A percentile compares a stretch with the other conserved stretches of the same genome.
Evolutionary conservation across 2,797 vertebrate genomes (phyloP).

Genomic region (Oryzias sinensis): DNA sequence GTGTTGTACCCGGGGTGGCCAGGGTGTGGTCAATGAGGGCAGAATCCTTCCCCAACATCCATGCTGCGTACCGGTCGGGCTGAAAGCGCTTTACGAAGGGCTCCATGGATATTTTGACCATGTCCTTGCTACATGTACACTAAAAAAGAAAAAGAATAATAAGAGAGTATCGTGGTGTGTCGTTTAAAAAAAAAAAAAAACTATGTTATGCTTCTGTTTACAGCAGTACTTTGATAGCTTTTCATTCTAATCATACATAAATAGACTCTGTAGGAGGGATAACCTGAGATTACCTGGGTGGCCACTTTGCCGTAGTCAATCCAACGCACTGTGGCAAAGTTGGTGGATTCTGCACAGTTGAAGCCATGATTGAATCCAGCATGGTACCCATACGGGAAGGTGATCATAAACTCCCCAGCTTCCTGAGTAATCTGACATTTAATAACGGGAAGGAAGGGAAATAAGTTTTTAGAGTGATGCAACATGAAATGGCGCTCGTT

Average conservation of each 20-base stretch:
- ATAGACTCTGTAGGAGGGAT: background rate
- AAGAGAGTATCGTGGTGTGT: background rate
- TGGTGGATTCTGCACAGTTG: constrained; percentile 97
- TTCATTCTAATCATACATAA: too few relatives aligned
- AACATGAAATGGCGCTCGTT: too few relatives aligned
- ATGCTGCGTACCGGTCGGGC: constrained; percentile 89
- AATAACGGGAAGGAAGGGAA: too few relatives aligned
- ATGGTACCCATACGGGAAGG: constrained; percentile 96
- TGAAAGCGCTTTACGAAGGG: constrained; percentile 96
- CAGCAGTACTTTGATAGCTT: too few relatives aligned
- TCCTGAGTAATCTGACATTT: constrained; percentile 89
- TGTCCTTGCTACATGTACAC: constrained; percentile 95
- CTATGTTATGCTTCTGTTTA: background rate
- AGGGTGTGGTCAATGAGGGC: constrained; percentile 87
- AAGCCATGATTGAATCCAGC: constrained; percentile 98
- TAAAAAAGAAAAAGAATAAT: constrained; percentile 41
- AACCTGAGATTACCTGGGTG: constrained; percentile 82
- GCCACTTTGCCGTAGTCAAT: constrained; percentile 97
- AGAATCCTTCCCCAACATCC: constrained; percentile 93
- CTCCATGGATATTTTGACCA: constrained; percentile 99
- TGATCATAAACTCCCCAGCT: constrained; percentile 96
- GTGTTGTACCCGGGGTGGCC: constrained; percentile 87
- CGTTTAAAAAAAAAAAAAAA: background rate
- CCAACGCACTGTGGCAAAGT: constrained; percentile 94
- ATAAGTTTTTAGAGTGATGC: too few relatives aligned